Base-by-base conservation (phyloP, 2,888 invertebrate species). In the Chromoteleia sp. region DNA sequence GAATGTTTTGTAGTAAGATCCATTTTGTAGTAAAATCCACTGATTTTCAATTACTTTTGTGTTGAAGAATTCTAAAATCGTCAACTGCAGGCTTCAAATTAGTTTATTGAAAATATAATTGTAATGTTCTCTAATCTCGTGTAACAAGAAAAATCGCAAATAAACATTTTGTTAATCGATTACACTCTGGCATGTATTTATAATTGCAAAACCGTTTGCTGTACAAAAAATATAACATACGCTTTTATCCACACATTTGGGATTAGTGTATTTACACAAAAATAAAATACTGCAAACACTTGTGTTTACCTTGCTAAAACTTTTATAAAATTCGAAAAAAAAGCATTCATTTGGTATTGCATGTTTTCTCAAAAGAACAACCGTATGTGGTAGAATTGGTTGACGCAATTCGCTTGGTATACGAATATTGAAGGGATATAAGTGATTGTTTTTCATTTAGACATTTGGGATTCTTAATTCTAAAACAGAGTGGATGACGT, bases 241-340 rank as follows among this genome's bases (percentile, higher is more conserved):
- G 6, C 1, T 30, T 45, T 33, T 5, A 10, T 33, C 21, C 45
- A 39, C 25, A 50, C 36, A n/a, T 36, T 63, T 21, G 8, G n/a
- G 10, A 52, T 5, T 12, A 6, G 30, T 65, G 15, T 39, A 65
- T 65, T 50, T 43, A 50, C 17, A 50, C 7, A 48, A 5, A 50
- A 52, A 17, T 15, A 48, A 50, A 50, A 50, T 65, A 65, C 65
- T 65, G 65, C 50, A 17, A 65, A 45, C 30, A 17, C 10, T 45
- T 19, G 10, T 7, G n/a, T 45, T 45, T 45, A n/a, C 17, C 12
- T 17, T 1, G 14, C 30, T 52, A 30, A 14, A 15, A 30, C 10
- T 33, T 1, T 8, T 33, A 2, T 25, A 25, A 25, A 25, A 25
- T 6, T 4, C 6, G 3, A 4, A 2, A 25, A 25, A 25, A 6